Percentiles rank a stretch among this genome's conserved stretches.
These are phyloP conservation scores for Agrochola litura DNA, from an alignment of 2,888 invertebrate species.

Conservation along the genomic window DNA sequence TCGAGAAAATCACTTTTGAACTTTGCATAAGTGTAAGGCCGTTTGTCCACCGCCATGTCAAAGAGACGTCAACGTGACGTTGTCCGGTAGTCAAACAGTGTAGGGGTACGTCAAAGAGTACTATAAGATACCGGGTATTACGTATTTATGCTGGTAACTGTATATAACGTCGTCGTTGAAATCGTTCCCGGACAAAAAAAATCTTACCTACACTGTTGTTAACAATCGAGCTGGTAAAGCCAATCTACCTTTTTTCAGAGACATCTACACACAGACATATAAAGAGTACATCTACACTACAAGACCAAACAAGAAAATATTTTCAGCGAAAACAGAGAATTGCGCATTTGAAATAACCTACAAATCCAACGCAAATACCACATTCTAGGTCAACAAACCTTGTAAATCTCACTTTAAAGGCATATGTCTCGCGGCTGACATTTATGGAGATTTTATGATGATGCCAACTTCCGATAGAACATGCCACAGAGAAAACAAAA, in stretches of 20 bases:
- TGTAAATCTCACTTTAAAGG: constrained; percentile 48
- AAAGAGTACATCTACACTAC: not conserved
- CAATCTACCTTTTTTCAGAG: not conserved
- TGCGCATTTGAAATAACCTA: constrained; percentile 15
- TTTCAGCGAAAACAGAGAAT: not conserved
- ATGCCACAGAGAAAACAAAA: constrained; percentile 25
- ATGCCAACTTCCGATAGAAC: constrained; percentile 45
- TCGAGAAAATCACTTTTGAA: not conserved
- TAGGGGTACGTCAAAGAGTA: too few species aligned
- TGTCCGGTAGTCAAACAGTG: too few species aligned
- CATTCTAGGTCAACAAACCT: constrained; percentile 41
- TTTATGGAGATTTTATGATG: constrained; percentile 46
- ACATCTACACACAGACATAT: too few species aligned
- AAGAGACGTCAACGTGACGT: too few species aligned
- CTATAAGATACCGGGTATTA: too few species aligned
- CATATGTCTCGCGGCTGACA: constrained; percentile 28
- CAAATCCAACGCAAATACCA: constrained; percentile 5
- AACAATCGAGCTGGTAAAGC: not conserved
- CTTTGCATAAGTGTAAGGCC: not conserved
- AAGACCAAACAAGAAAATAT: not conserved
- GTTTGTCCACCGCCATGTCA: too few species aligned
- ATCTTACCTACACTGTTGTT: not conserved
- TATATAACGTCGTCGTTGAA: not conserved
- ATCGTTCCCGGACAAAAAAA: not conserved
- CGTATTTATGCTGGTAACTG: not conserved